Base-by-base conservation (phyloP, 64 coral and sea anemone genomes). In the Stichodactyla mertensii region DNA sequence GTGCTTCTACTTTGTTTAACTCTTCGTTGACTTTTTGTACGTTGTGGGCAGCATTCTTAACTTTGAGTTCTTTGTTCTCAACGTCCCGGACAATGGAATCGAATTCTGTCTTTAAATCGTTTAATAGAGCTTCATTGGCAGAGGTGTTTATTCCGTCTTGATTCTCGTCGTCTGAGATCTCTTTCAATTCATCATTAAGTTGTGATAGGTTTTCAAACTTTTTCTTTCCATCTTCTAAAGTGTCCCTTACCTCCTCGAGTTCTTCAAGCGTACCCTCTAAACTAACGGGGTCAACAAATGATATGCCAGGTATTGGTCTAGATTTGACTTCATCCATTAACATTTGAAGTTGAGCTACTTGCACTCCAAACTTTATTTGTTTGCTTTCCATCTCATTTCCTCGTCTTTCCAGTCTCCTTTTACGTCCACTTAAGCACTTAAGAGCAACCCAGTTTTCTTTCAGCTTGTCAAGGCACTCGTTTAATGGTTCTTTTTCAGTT, bases 301-400 rank as follows among this genome's bases (percentile, higher is more conserved):
- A 22, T 6, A 84, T 11, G 22, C 64, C 36, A 23, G 59, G 64
- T 14, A 77, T 2, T 13, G 74, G 19, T 79, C 55, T 86, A 52
- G 51, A 87, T 28, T 84, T 87, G 10, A 90, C 15, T 26, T 91
- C 87, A 4, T 83, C 77, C 2, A 94, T 52, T 80, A 86, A 88
- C 16, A 36, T 36, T 27, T 71, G 82, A n/a, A 92, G 82, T 52
- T 56, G 83, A 61, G 87, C 57, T 20, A 92, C n/a, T 36, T 88
- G 85, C 18, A 51, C 83, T 28, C 55, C 87, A 71, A 95, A 88
- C 78, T 71, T 45, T 22, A 89, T 82, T 16, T 95, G 86, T 54
- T 95, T 92, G 15, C 51, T 95, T 26, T 95, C 93, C 16, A 87
- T 36, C n/a, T 88, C 86, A 91, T 86, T 95, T 77, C 93, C 86